Evolutionary conservation across 2,113 vertebrate genomes (phyloP).

Genomic region (Tetraodon nigroviridis): DNA sequence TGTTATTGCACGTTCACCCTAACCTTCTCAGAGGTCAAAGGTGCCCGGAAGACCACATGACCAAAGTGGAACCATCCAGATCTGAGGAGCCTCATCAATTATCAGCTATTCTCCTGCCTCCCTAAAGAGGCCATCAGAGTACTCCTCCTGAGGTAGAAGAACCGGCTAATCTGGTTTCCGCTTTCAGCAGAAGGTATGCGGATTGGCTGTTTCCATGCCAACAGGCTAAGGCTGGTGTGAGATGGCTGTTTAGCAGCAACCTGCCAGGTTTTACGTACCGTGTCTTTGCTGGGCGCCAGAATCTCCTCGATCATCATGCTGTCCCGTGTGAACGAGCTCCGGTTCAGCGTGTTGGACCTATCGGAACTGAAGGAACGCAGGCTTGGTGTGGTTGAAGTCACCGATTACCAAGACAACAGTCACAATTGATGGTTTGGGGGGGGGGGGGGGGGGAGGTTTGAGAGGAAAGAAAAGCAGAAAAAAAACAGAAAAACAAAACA

Average conservation of each 20-base stretch:
- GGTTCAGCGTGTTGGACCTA: conserved; percentile 99
- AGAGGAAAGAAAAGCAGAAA: conserved; percentile 76
- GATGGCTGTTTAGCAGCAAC: too few relatives aligned
- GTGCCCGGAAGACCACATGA: too few relatives aligned
- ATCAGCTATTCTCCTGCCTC: neutral
- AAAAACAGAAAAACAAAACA: conserved; percentile 67
- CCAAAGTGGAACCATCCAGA: too few relatives aligned
- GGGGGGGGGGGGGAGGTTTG: conserved; percentile 7
- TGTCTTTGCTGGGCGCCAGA: conserved; percentile 87
- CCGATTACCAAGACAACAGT: conserved; percentile 66
- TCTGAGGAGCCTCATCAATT: too few relatives aligned
- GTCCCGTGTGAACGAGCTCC: conserved; percentile 93
- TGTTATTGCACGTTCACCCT: too few relatives aligned
- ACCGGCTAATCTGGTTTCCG: conserved; percentile 31
- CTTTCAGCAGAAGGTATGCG: conserved; percentile 35
- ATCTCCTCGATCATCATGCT: conserved; percentile 99
- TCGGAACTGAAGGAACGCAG: conserved; percentile 99
- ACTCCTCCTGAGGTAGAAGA: conserved; percentile 15
- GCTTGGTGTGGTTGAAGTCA: conserved; percentile 77
- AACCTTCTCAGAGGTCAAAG: too few relatives aligned
- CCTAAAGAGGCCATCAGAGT: conserved; percentile 19
- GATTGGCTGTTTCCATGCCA: conserved; percentile 31
- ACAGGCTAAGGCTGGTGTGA: conserved; percentile 30
- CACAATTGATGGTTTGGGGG: conserved; percentile 29
- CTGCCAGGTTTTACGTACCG: conserved; percentile 76